These are phyloP conservation scores for Lophotriccus pileatus DNA, from an alignment of 2,797 vertebrate genomes.

Conservation along the genomic window DNA sequence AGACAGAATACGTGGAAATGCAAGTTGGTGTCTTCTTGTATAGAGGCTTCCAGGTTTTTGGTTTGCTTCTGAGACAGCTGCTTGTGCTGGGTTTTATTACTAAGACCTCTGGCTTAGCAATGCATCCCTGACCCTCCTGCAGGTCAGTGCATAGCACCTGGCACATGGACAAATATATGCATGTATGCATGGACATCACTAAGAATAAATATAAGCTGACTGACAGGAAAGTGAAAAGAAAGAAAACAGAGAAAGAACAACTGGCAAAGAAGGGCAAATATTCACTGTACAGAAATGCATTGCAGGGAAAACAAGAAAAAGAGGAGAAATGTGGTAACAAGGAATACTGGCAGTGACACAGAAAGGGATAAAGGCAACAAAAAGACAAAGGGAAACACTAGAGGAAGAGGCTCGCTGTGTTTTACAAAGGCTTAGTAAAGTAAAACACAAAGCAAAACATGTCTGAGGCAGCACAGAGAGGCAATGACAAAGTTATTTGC, in stretches of 20 bases:
- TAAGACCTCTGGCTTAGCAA: background rate
- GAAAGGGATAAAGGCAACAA: background rate
- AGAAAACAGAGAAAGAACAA: background rate
- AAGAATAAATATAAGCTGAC: background rate
- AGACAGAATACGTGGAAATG: background rate
- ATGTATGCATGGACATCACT: background rate
- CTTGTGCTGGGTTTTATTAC: background rate
- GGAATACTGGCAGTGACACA: background rate
- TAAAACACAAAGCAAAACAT: background rate
- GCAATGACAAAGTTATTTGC: background rate
- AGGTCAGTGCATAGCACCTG: background rate
- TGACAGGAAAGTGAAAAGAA: background rate
- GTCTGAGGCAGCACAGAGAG: background rate
- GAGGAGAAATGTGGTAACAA: background rate
- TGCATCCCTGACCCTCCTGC: background rate
- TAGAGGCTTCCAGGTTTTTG: background rate
- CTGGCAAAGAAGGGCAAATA: background rate
- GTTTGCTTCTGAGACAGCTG: background rate
- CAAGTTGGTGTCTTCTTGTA: background rate
- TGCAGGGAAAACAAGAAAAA: background rate
- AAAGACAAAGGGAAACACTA: background rate
- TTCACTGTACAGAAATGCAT: background rate
- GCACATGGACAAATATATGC: background rate
- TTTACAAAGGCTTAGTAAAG: background rate
- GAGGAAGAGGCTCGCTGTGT: background rate